Percentiles rank a stretch among this genome's conserved stretches.
phyloP scores from a whole-genome alignment of 2,888 invertebrate genomes.

The Mechanitis mazaeus region DNA sequence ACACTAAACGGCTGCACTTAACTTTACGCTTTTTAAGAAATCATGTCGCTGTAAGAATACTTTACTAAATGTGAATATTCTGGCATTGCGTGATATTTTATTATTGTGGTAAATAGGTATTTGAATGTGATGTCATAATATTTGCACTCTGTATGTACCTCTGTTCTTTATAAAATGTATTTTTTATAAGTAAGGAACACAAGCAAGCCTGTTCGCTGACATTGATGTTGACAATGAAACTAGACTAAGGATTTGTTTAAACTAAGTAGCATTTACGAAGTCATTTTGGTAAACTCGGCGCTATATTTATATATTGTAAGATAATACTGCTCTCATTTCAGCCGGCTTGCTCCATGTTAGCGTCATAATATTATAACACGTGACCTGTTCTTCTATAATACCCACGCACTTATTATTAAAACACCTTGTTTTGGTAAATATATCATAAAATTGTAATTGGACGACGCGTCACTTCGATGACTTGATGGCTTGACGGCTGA shows the following conservation, averaged over 20 bases:
- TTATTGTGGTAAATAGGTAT: slow-evolving; percentile 17
- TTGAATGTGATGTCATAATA: slow-evolving; percentile 1
- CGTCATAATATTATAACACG: slow-evolving; percentile 40
- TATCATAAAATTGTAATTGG: neutral
- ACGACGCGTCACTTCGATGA: slow-evolving; percentile 1
- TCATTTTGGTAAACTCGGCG: slow-evolving; percentile 25
- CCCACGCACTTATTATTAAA: slow-evolving; percentile 10
- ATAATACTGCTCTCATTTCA: slow-evolving; percentile 52
- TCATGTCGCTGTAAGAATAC: slow-evolving; percentile 24
- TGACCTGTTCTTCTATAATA: slow-evolving; percentile 51
- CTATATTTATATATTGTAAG: slow-evolving; percentile 28
- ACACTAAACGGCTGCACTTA: slow-evolving; percentile 25
- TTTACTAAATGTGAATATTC: neutral
- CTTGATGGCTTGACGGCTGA: slow-evolving; percentile 11
- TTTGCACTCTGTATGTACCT: neutral
- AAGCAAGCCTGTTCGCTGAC: slow-evolving; percentile 4
- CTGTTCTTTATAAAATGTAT: slow-evolving; percentile 2
- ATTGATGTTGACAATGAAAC: slow-evolving; percentile 13
- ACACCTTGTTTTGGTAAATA: slow-evolving; percentile 7
- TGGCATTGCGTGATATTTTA: slow-evolving; percentile 11
- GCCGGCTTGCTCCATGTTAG: slow-evolving; percentile 59
- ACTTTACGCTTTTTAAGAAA: slow-evolving; percentile 22
- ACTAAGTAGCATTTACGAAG: slow-evolving; percentile 5
- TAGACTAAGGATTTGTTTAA: slow-evolving; percentile 6
- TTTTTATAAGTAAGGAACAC: slow-evolving; percentile 4